Evolutionary conservation across 2,797 vertebrate species (phyloP).

Genomic region (Threskiornis aethiopicus): DNA sequence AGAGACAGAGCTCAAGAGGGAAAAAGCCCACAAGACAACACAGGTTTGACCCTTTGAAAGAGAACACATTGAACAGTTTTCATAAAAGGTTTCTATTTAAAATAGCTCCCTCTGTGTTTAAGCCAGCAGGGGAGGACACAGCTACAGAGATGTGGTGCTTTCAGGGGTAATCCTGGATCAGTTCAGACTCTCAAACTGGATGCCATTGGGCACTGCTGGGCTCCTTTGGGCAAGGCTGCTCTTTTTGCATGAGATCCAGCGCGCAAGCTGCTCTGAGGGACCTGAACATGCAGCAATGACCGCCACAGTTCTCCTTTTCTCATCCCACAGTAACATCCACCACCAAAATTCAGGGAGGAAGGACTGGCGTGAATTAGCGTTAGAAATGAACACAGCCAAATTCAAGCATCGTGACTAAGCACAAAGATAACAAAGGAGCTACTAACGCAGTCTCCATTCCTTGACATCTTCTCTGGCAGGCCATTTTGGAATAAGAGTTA

Average conservation of each 20-base stretch:
- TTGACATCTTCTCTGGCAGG: constrained; percentile 10
- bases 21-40: not conserved
- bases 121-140: not conserved
- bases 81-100: not conserved
- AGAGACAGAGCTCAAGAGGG: not conserved
- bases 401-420: not conserved
- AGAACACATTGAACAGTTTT: not conserved
- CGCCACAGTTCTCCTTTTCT: not conserved
- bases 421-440: not conserved
- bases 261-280: not conserved
- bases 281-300: not conserved
- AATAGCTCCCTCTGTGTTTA: not conserved
- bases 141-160: not conserved
- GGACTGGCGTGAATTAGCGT: not conserved
- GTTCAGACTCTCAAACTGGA: not conserved
- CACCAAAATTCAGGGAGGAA: not conserved
- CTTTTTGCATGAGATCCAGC: not conserved
- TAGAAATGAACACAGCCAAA: not conserved
- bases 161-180: not conserved
- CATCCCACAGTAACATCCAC: not conserved
- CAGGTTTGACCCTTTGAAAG: not conserved
- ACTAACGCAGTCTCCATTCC: not conserved
- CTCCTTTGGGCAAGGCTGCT: not conserved
- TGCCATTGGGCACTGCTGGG: not conserved
- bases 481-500: constrained; percentile 20